A percentile compares a stretch with the other conserved stretches of the same genome.
These are phyloP conservation scores for Onthophagus taurus DNA, from an alignment of 1,140 invertebrate species.

Conservation along the genomic window DNA sequence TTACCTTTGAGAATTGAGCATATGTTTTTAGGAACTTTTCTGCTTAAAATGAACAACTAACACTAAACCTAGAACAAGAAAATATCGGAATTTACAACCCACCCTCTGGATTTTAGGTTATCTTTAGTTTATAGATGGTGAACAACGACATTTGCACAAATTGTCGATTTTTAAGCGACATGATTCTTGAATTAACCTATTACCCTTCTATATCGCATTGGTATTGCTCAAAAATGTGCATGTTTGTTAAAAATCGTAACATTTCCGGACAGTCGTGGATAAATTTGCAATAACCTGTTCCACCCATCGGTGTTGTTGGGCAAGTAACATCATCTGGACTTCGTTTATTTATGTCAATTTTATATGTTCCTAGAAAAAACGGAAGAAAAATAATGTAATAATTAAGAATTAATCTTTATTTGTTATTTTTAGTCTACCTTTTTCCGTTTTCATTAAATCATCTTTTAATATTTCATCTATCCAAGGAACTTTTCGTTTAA, in stretches of 20 bases:
- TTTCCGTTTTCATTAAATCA: slow-evolving; percentile 1
- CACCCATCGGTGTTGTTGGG: slow-evolving; percentile 15
- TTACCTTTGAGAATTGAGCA: too few relatives aligned
- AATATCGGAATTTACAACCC: too few relatives aligned
- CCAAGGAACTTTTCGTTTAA: slow-evolving; percentile 4
- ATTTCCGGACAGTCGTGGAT: slow-evolving; percentile 23
- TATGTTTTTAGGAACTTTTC: too few relatives aligned
- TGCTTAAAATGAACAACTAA: too few relatives aligned
- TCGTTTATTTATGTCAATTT: slow-evolving; percentile 22
- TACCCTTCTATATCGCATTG: slow-evolving; percentile 22
- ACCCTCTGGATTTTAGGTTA: background rate
- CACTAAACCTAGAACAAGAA: too few relatives aligned
- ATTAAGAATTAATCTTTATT: too few relatives aligned
- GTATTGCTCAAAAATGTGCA: slow-evolving; percentile 19
- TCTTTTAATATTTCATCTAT: background rate
- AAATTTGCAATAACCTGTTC: slow-evolving; percentile 22
- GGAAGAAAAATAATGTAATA: background rate
- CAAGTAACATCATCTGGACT: slow-evolving; percentile 16
- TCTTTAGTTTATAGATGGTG: too few relatives aligned
- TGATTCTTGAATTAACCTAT: background rate
- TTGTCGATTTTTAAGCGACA: too few relatives aligned
- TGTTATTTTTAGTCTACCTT: too few relatives aligned
- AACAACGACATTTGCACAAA: too few relatives aligned
- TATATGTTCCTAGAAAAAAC: slow-evolving; percentile 19
- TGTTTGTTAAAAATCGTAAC: slow-evolving; percentile 15